Base-by-base conservation (phyloP, 2,113 vertebrate genomes). In the Nibea coibor region DNA sequence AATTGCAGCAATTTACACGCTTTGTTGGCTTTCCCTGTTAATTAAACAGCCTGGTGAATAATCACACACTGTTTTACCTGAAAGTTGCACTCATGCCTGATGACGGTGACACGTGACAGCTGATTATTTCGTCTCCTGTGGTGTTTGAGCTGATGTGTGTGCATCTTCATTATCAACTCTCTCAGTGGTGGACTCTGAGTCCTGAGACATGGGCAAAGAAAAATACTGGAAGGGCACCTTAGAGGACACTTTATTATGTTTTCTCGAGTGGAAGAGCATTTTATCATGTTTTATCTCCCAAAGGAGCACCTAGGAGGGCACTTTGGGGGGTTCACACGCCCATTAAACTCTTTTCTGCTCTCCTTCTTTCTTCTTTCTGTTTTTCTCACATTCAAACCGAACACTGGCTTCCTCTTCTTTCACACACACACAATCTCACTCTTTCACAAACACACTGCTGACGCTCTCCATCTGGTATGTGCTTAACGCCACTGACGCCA, bases 401-500 rank as follows among this genome's bases (percentile, higher is more conserved):
- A 20, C 19, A 43, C 31, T 47, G 70, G 2, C 19, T 42, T 51
- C 22, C 26, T 69, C 17, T 35, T 57, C 20, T 14, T 28, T 11
- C 42, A 28, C 61, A 64, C 45, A 53, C 63, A 47, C 56, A 59
- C 24, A 5, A 39, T 10, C 24, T 31, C 58, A 45, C 66, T n/a
- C 73, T 31, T 53, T 65, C 64, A 51, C 43, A 68, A 42, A 50
- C 71, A 48, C 61, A 20, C 28, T 26, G 62, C 56, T 82, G 67
- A 83, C 68, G 19, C 47, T 56, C 56, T 82, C 83, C 72, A 84
- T 86, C 78, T 86, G 86, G 68, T 53, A 59, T 77, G 64, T 62
- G 42, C 59, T 79, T n/a, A 51, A 72, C 24, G 51, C 74, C 72
- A 72, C 82, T 78, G 69, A 76, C 80, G 62, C 75, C 72, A 81